Conservation (phyloP, 2,113 vertebrate genomes). For the Eurystomus gularis region DNA sequence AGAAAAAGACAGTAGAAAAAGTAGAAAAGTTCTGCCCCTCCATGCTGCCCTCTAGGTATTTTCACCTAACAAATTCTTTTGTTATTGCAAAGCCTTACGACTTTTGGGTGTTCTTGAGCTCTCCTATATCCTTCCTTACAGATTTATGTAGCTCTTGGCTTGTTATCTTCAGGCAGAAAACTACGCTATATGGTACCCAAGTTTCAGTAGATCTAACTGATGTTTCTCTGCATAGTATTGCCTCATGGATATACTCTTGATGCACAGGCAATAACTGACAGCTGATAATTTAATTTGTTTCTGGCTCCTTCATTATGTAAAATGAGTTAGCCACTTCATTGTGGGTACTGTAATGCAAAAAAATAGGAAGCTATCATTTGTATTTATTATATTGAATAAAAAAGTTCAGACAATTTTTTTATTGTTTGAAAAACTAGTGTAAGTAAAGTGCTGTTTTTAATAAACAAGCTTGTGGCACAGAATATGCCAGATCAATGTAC, state of each 20-base stretch:
- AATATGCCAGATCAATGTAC: neutral
- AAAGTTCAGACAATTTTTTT: neutral
- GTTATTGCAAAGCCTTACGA: neutral
- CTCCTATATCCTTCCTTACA: neutral
- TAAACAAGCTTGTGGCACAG: neutral
- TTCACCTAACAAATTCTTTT: neutral
- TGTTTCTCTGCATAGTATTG: neutral
- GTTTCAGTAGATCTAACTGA: neutral
- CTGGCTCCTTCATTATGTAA: neutral
- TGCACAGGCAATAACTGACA: neutral
- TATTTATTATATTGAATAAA: neutral
- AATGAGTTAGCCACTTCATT: neutral
- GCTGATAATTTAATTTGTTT: neutral
- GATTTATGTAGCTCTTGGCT: neutral
- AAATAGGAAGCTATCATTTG: neutral
- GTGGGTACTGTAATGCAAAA: neutral
- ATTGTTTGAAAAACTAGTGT: neutral
- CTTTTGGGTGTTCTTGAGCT: neutral
- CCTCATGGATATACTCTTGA: neutral
- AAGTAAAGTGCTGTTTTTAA: neutral
- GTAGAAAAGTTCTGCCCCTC: neutral
- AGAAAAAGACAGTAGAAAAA: neutral
- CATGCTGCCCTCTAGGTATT: neutral
- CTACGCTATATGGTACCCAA: neutral
- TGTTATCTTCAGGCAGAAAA: neutral